Conservation (phyloP, 1,140 invertebrate genomes). For the Ceratoteleas bidentatus region DNA sequence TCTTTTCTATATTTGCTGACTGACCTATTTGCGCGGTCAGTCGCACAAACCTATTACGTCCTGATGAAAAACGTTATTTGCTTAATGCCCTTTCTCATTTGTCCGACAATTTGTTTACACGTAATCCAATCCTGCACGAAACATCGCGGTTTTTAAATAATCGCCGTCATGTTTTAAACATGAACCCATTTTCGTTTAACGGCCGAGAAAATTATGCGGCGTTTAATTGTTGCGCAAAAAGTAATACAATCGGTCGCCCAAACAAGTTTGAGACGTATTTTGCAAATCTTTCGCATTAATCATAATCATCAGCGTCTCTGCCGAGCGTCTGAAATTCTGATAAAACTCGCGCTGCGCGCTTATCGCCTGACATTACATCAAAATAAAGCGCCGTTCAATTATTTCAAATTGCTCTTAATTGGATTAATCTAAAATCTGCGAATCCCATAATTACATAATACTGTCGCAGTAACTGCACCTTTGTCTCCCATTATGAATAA, state of each 20-base stretch:
- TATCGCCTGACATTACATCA: constrained; percentile 30
- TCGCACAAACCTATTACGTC: no score
- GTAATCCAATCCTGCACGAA: not conserved
- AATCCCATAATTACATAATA: constrained; percentile 47
- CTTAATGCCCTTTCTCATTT: no score
- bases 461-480: constrained; percentile 23
- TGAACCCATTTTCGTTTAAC: not conserved
- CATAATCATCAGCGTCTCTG: constrained; percentile 28
- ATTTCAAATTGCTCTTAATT: constrained; percentile 50
- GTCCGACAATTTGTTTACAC: not conserved
- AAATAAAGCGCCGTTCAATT: constrained; percentile 42
- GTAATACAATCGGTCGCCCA: not conserved
- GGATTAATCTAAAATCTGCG: constrained; percentile 56
- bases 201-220: constrained; percentile 3
- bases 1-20: no score
- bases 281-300: constrained; percentile 36
- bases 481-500: constrained; percentile 20
- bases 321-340: not conserved
- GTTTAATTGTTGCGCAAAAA: constrained; percentile 13
- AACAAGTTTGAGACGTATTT: constrained; percentile 18
- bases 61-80: no score
- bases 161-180: constrained; percentile 1
- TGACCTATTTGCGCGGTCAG: no score
- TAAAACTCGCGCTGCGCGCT: constrained; percentile 20
- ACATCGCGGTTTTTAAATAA: not conserved